A percentile compares a stretch with the other conserved stretches of the same genome.
These are phyloP conservation scores for Crematogaster levior DNA, from an alignment of 2,888 invertebrate genomes.

Conservation along the genomic window DNA sequence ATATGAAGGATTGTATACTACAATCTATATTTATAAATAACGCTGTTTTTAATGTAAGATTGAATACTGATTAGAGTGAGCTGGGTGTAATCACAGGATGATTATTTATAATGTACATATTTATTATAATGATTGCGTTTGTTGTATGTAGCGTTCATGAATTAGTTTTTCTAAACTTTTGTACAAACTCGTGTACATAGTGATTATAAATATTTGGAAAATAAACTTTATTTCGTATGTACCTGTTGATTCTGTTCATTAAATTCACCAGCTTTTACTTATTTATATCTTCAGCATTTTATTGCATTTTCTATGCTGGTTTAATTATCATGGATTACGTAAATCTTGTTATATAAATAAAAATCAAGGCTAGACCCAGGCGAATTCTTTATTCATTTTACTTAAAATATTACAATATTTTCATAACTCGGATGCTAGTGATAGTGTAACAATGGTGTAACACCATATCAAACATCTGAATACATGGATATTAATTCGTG, in stretches of 20 bases:
- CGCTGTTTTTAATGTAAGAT: constrained; percentile 53
- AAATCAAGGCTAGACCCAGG: neutral
- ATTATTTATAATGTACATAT: constrained; percentile 75
- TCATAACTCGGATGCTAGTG: constrained; percentile 31
- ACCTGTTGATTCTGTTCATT: constrained; percentile 5
- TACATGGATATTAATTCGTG: neutral
- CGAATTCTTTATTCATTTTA: constrained; percentile 43
- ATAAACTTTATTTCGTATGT: constrained; percentile 78
- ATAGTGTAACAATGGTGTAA: constrained; percentile 28
- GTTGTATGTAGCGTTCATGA: constrained; percentile 71
- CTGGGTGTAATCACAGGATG: constrained; percentile 51
- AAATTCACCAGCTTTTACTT: neutral
- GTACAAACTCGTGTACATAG: constrained; percentile 80
- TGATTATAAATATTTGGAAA: constrained; percentile 72
- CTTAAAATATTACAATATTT: constrained; percentile 42
- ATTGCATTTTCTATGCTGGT: neutral
- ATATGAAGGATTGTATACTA: constrained; percentile 71
- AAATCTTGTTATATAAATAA: constrained; percentile 8
- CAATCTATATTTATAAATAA: constrained; percentile 70
- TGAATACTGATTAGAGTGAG: constrained; percentile 47
- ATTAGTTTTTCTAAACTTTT: constrained; percentile 81
- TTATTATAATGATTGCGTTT: constrained; percentile 67
- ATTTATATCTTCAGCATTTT: neutral
- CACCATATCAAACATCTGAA: neutral
- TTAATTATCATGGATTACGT: neutral